Conservation (phyloP, 2,888 invertebrate genomes). For the Amphimallon solstitiale region DNA sequence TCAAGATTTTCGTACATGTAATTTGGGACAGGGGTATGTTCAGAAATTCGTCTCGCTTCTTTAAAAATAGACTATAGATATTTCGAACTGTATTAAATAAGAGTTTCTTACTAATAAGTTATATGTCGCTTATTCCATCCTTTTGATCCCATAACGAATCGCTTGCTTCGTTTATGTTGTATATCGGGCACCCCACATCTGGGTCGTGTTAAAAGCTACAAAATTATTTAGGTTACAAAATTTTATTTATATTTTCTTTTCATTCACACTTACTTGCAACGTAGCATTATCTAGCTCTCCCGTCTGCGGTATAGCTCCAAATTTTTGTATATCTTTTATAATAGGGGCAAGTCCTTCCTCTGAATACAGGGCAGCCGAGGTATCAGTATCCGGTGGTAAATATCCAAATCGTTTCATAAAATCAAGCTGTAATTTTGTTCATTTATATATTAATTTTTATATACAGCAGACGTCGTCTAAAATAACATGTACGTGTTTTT, state of each 20-base stretch:
- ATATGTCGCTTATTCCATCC: conserved; percentile 77
- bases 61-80: no score
- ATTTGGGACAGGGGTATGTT: no score
- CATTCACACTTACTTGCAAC: conserved; percentile 63
- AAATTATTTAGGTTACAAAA: conserved; percentile 9
- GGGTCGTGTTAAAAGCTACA: conserved; percentile 71
- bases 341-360: conserved; percentile 71
- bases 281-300: conserved; percentile 75
- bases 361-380: conserved; percentile 72
- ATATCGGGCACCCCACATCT: conserved; percentile 81
- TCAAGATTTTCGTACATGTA: no score
- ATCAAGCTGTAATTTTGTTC: conserved; percentile 64
- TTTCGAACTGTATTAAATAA: no score
- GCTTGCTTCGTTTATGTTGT: conserved; percentile 62
- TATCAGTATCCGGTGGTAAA: conserved; percentile 64
- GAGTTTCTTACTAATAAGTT: conserved; percentile 78
- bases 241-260: background rate
- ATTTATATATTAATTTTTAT: no score
- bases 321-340: conserved; percentile 75
- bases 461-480: no score
- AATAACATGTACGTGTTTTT: no score
- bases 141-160: conserved; percentile 70
- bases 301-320: conserved; percentile 75
- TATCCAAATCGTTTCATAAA: conserved; percentile 80
- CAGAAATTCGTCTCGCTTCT: no score